Evolutionary conservation across 2,113 vertebrate genomes (phyloP), one percentile per base, ranked within the genome.

Genomic region (Dolichallabes microphthalmus): DNA sequence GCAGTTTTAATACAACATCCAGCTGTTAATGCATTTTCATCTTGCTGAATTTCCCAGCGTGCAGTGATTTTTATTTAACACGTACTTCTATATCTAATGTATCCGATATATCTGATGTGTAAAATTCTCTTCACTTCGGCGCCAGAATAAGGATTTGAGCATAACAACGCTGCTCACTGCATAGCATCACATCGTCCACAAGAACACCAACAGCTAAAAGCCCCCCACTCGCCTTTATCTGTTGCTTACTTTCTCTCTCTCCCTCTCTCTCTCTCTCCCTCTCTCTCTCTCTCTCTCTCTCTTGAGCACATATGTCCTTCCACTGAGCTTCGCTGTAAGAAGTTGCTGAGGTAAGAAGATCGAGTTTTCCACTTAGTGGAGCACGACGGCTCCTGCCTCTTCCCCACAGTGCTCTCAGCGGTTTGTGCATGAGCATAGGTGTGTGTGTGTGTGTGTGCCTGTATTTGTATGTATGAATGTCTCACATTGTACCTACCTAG

Each of bases 261-360:
- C 50, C 69, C 82, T 60, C 71, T 8, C 57, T 25, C 52, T n/a
- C n/a, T n/a, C n/a, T n/a, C n/a, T n/a, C n/a, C n/a, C n/a, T 71
- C 53, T 50, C 55, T 27, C 74, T 74, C 69, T 78, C 66, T 35
- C 66, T 73, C 30, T 61, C 32, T 80, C 88, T 87, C 88, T 82
- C 87, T 83, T 85, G 83, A 84, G 91, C 92, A 93, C 88, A 90
- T 88, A 94, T 82, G 88, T 94, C 92, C 91, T 90, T 92, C 90
- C 69, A 86, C 89, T 85, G 90, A 79, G 83, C 78, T 89, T 82
- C 82, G 92, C 91, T 91, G 88, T 92, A 91, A 89, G 90, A 93
- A 94, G 92, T 91, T 94, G 95, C 93, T 94, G 92, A 96, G 93
- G 91, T 95, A 94, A 93, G 92, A 94, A 95, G 93, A 95, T 94